Evolutionary conservation across 2,113 vertebrate genomes (phyloP).

Genomic region (Leucoraja erinaceus): DNA sequence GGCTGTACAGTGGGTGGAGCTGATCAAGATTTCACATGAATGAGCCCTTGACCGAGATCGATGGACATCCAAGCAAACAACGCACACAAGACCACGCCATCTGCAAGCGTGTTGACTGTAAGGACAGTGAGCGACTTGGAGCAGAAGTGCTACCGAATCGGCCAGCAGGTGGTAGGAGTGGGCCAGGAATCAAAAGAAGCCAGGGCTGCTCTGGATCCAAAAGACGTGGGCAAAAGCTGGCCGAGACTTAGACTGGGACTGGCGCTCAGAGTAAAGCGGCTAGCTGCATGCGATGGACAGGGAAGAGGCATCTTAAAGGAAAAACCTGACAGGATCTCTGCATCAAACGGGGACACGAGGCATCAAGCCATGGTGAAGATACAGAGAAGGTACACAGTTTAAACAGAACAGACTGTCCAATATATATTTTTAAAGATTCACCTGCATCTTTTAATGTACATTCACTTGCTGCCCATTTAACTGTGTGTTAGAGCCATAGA

Average conservation of each 20-base stretch:
- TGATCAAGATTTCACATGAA: neutral
- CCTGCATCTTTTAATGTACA: slow-evolving; percentile 20
- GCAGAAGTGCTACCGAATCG: neutral
- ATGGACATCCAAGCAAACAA: too few species aligned
- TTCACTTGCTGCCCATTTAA: neutral
- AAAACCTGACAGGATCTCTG: neutral
- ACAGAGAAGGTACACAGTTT: neutral
- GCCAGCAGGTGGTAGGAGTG: too few species aligned
- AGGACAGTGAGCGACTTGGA: neutral
- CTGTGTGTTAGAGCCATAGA: too few species aligned
- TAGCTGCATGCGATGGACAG: neutral
- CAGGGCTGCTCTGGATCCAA: neutral
- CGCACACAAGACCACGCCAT: neutral
- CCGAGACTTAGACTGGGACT: neutral
- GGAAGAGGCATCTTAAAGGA: neutral
- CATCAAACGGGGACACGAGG: neutral
- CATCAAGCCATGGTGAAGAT: neutral
- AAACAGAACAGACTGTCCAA: neutral
- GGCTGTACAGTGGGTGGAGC: too few species aligned
- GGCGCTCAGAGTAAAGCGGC: neutral
- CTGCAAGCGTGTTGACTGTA: neutral
- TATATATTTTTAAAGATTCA: neutral
- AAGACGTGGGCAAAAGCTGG: neutral
- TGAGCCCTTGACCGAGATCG: neutral
- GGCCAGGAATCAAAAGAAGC: neutral